phyloP scores from a whole-genome alignment of 2,888 invertebrate genomes.

The Labia minor region DNA sequence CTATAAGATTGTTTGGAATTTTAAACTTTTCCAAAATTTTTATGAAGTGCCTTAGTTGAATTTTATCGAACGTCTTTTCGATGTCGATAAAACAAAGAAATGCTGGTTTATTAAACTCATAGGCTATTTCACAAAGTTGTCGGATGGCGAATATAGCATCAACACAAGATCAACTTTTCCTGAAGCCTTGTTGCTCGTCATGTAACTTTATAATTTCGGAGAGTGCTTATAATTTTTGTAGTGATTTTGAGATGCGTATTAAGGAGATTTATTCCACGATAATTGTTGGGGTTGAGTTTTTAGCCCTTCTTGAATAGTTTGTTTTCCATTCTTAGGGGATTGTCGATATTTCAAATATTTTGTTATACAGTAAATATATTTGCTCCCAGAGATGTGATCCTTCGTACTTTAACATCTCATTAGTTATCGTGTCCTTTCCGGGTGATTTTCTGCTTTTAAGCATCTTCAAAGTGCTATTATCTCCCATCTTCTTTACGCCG shows the following conservation, averaged over 20 bases:
- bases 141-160: not conserved
- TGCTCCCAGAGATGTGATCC: not conserved
- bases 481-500: not conserved
- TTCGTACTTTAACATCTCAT: not conserved
- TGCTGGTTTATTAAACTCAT: not conserved
- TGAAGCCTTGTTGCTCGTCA: slow-evolving; percentile 7
- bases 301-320: not conserved
- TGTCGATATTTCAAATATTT: not conserved
- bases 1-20: not conserved
- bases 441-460: not conserved
- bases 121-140: not conserved
- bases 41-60: not conserved
- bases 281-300: not conserved
- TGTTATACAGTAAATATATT: not conserved
- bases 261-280: not conserved
- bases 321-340: not conserved
- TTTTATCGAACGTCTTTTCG: not conserved
- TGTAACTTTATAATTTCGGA: not conserved
- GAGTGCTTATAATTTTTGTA: not conserved
- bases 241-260: not conserved
- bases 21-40: not conserved
- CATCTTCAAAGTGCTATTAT: not conserved
- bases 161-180: not conserved
- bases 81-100: not conserved
- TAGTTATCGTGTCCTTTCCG: not conserved